Conservation (phyloP, 2,888 invertebrate species). For the Tiliacea aurago region DNA sequence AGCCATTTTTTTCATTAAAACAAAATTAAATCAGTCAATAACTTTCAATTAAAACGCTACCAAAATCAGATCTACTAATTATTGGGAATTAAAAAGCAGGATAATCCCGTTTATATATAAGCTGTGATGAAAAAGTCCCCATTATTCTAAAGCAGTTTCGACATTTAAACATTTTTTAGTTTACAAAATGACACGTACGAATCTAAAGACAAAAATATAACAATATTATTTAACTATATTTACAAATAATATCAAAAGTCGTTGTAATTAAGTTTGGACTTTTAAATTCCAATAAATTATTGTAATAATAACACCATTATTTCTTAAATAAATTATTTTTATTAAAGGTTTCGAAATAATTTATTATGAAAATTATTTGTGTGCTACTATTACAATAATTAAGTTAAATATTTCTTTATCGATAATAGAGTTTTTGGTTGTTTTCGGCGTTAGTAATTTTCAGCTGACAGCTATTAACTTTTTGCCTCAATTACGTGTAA, state of each 20-base stretch:
- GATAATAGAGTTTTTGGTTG: constrained; percentile 38
- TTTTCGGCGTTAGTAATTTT: neutral
- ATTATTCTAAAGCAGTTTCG: constrained; percentile 34
- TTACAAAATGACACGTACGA: constrained; percentile 68
- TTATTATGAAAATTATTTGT: constrained; percentile 7
- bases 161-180: constrained; percentile 55
- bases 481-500: neutral
- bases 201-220: constrained; percentile 65
- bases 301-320: constrained; percentile 47
- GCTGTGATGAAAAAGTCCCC: neutral
- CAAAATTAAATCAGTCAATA: constrained; percentile 39
- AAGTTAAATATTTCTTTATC: constrained; percentile 47
- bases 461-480: neutral
- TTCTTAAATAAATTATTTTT: constrained; percentile 30
- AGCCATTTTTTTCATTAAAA: neutral
- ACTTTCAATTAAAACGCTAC: constrained; percentile 7
- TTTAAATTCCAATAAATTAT: constrained; percentile 59
- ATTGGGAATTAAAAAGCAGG: constrained; percentile 24
- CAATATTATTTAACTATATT: constrained; percentile 64
- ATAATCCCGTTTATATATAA: constrained; percentile 6
- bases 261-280: constrained; percentile 76
- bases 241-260: constrained; percentile 68
- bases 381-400: constrained; percentile 44
- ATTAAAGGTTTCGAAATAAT: neutral
- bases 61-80: constrained; percentile 23